Conservation (phyloP, 2,888 invertebrate species). For the Polietes domitor region DNA sequence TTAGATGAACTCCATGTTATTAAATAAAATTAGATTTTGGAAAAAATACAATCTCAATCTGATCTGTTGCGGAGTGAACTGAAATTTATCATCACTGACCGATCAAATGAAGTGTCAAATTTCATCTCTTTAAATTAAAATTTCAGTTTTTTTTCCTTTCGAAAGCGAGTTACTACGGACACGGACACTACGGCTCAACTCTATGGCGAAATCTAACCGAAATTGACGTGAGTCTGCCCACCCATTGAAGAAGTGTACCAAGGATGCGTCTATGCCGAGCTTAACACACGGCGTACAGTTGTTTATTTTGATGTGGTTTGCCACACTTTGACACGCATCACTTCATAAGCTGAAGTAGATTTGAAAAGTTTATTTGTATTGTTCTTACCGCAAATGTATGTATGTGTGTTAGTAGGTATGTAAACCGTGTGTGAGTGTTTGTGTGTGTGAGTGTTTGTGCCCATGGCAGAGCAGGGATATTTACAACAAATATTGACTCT, state of each 20-base stretch:
- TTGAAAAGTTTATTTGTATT: slow-evolving; percentile 52
- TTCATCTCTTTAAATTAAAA: too few relatives aligned
- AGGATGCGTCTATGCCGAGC: neutral
- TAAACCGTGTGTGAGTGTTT: neutral
- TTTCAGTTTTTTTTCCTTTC: too few relatives aligned
- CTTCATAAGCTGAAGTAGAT: slow-evolving; percentile 58
- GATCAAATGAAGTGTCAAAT: too few relatives aligned
- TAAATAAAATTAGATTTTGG: too few relatives aligned
- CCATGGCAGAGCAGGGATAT: slow-evolving; percentile 17
- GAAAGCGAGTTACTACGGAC: too few relatives aligned
- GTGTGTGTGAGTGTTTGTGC: neutral
- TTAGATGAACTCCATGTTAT: too few relatives aligned
- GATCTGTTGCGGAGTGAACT: too few relatives aligned
- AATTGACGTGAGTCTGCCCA: neutral
- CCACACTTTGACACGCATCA: slow-evolving; percentile 58
- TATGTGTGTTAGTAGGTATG: neutral
- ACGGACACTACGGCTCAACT: too few relatives aligned
- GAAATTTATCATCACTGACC: too few relatives aligned
- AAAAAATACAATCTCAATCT: too few relatives aligned
- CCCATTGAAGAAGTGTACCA: neutral
- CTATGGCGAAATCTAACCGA: too few relatives aligned
- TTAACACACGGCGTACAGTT: neutral
- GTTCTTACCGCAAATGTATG: neutral
- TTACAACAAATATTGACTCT: slow-evolving; percentile 54
- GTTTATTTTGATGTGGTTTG: slow-evolving; percentile 36